Base-by-base conservation (phyloP, 2,888 invertebrate species). In the Pseudococcus longispinus region DNA sequence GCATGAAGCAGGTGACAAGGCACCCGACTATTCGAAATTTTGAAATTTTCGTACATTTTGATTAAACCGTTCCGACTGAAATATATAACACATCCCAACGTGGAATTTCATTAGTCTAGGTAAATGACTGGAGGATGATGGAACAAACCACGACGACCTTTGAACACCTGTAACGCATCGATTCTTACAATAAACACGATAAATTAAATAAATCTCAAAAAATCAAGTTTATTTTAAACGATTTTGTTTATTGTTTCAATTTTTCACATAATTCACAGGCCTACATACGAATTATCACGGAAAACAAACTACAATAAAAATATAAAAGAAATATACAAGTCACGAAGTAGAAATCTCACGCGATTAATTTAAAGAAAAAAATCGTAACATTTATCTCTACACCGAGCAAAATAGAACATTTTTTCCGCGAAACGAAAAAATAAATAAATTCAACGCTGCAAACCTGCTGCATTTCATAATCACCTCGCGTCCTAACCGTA, bases 191-290 rank as follows among this genome's bases (percentile, higher is more conserved):
- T 32, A n/a, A n/a, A n/a, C n/a, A 37, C 37, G 5, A 37, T 37
- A n/a, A 51, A 60, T 13, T 60, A 13, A 74, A 32, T 32, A 0
- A 32, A 32, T 80, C 20, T 20, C 46, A 80, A 86, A 86, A 85
- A 80, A 80, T 80, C 74, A 77, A 85, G 26, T 77, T 86, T 80
- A 86, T 86, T 84, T 80, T 23, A 80, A 86, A 86, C 80, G 86
- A 86, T 86, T 74, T 80, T 80, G 80, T 86, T 86, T 80, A 86
- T 86, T 80, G 37, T 80, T 86, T 51, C 80, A 23, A 51, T 77
- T 86, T 86, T 86, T 86, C 86, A 86, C 77, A 77, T 74, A 51
- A 80, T 80, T 86, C 86, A 86, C 86, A 80, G 77, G 86, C 86
- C 86, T 86, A 84, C 20, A 85, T 74, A 74, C 74, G 70, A 85